Percentiles rank a stretch among this genome's conserved stretches.
These are phyloP conservation scores for Erebia aethiops DNA, from an alignment of 2,888 invertebrate species.

Conservation along the genomic window DNA sequence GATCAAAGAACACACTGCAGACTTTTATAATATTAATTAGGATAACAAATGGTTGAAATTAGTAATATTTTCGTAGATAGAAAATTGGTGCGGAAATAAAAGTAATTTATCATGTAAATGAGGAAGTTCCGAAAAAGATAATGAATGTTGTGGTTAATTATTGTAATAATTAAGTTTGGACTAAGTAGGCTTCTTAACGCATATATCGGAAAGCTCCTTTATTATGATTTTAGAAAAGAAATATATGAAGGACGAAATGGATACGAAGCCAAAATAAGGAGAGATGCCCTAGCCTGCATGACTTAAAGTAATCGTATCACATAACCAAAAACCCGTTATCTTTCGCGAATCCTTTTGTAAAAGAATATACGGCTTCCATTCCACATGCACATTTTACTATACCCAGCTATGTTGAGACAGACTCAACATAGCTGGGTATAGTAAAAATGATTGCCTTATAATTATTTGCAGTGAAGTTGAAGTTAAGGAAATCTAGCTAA, in stretches of 20 bases:
- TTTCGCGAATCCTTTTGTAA: constrained; percentile 20
- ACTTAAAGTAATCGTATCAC: constrained; percentile 18
- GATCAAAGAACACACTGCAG: neutral
- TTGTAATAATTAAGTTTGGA: neutral
- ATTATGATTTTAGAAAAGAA: neutral
- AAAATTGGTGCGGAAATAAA: neutral
- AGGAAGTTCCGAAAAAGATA: neutral
- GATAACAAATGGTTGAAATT: neutral
- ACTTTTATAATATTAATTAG: neutral
- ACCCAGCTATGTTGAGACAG: too few relatives aligned
- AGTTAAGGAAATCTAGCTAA: neutral
- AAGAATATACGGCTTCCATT: constrained; percentile 10
- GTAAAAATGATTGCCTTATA: constrained; percentile 7
- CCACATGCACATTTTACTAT: too few relatives aligned
- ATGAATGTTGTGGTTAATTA: neutral
- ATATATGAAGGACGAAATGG: neutral
- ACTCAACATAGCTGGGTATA: too few relatives aligned
- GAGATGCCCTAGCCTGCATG: neutral
- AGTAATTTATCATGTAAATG: constrained; percentile 1
- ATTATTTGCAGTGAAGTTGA: neutral
- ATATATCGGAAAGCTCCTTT: too few relatives aligned
- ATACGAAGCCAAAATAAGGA: neutral
- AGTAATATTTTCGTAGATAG: constrained; percentile 1
- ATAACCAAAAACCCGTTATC: constrained; percentile 21
- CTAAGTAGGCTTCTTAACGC: neutral